Percentiles rank a stretch among this genome's conserved stretches.
Conservation (phyloP, 2,797 vertebrate genomes). For the Zenarchopterus dispar region DNA sequence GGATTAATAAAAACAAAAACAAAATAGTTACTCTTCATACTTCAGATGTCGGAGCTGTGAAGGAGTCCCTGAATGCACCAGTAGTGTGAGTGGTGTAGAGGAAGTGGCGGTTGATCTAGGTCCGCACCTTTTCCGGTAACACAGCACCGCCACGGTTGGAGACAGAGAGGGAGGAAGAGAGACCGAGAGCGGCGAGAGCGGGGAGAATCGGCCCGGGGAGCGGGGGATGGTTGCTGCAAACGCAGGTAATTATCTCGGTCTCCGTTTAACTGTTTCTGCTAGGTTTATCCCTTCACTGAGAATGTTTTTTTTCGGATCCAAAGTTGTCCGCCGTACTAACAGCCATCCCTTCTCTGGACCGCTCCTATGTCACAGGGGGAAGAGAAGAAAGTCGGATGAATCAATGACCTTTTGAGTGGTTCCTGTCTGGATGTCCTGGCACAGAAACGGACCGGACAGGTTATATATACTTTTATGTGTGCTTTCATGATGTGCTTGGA, state of each 20-base stretch:
- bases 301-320: constrained; percentile 60
- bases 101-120: constrained; percentile 85
- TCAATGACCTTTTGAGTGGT: constrained; percentile 81
- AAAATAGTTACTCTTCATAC: too few relatives aligned
- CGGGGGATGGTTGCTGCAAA: constrained; percentile 60
- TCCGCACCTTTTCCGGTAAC: constrained; percentile 90
- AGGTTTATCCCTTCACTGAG: neutral
- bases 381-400: constrained; percentile 83
- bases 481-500: constrained; percentile 32
- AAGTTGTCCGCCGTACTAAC: constrained; percentile 83
- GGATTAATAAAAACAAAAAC: too few relatives aligned
- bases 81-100: constrained; percentile 69
- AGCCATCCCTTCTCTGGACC: constrained; percentile 83
- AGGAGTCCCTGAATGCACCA: constrained; percentile 43
- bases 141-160: constrained; percentile 70
- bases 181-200: constrained; percentile 69
- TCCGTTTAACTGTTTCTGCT: neutral
- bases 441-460: constrained; percentile 45
- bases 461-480: neutral
- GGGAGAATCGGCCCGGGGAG: constrained; percentile 72
- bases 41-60: constrained; percentile 32
- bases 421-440: constrained; percentile 58
- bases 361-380: constrained; percentile 83
- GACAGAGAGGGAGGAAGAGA: constrained; percentile 48
- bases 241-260: constrained; percentile 59